phyloP scores from a whole-genome alignment of 2,888 invertebrate genomes.

The Cetonia aurata region DNA sequence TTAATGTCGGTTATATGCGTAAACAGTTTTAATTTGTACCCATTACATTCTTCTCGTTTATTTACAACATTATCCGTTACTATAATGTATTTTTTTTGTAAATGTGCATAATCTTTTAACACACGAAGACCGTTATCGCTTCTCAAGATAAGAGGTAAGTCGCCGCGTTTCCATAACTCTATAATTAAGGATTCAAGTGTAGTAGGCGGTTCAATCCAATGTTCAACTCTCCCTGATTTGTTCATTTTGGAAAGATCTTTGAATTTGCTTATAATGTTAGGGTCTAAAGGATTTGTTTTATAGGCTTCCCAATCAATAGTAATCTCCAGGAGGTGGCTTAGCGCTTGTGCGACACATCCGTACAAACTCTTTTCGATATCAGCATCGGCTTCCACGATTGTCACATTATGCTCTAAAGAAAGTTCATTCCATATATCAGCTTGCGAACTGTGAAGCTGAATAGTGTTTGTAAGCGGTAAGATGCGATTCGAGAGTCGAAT shows the following conservation, averaged over 20 bases:
- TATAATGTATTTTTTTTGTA: not conserved
- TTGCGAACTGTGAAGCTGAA: not conserved
- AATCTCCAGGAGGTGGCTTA: not conserved
- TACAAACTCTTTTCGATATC: not conserved
- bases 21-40: not conserved
- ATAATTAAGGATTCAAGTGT: not conserved
- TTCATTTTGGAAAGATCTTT: too few relatives aligned
- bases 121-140: not conserved
- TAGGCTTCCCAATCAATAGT: not conserved
- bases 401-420: not conserved
- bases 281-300: too few relatives aligned
- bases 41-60: not conserved
- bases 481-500: slow-evolving; percentile 4
- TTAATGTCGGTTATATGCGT: not conserved
- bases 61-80: not conserved
- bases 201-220: too few relatives aligned
- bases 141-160: not conserved
- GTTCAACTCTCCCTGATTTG: too few relatives aligned
- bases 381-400: not conserved
- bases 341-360: not conserved
- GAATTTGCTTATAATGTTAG: too few relatives aligned
- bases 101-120: not conserved
- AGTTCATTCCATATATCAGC: not conserved
- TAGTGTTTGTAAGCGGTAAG: not conserved
- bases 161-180: not conserved